phyloP scores from a whole-genome alignment of 2,888 invertebrate genomes.

The Drosophila stalkeri region DNA sequence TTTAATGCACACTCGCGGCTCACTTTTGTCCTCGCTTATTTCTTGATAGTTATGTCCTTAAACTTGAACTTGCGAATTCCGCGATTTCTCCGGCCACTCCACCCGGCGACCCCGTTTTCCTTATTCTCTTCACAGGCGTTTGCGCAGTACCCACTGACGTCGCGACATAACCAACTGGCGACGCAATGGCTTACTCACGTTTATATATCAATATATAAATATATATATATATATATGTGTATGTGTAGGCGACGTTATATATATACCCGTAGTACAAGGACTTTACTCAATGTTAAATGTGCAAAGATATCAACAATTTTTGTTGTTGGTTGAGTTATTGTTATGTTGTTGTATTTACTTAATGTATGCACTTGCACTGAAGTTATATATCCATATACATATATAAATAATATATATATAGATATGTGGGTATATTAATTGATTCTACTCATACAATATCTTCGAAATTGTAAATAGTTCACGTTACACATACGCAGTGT shows the following conservation, averaged over 20 bases:
- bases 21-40: constrained; percentile 32
- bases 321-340: not conserved
- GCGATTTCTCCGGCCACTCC: not conserved
- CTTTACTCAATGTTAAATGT: constrained; percentile 57
- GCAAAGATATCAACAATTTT: constrained; percentile 14
- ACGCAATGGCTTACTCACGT: constrained; percentile 79
- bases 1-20: constrained; percentile 30
- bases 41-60: constrained; percentile 66
- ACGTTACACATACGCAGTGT: constrained; percentile 57
- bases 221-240: constrained; percentile 23
- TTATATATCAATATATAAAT: constrained; percentile 24
- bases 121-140: constrained; percentile 37
- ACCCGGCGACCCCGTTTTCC: not conserved
- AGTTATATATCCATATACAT: not conserved
- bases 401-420: not conserved
- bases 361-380: constrained; percentile 1
- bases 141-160: constrained; percentile 67
- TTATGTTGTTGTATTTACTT: not conserved
- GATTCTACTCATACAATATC: not conserved
- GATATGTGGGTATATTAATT: not conserved
- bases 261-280: constrained; percentile 60
- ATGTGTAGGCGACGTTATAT: constrained; percentile 31
- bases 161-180: constrained; percentile 70
- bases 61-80: constrained; percentile 70
- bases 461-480: constrained; percentile 5